phyloP scores from a whole-genome alignment of 1,140 invertebrate species.

The Heliconius nattereri region DNA sequence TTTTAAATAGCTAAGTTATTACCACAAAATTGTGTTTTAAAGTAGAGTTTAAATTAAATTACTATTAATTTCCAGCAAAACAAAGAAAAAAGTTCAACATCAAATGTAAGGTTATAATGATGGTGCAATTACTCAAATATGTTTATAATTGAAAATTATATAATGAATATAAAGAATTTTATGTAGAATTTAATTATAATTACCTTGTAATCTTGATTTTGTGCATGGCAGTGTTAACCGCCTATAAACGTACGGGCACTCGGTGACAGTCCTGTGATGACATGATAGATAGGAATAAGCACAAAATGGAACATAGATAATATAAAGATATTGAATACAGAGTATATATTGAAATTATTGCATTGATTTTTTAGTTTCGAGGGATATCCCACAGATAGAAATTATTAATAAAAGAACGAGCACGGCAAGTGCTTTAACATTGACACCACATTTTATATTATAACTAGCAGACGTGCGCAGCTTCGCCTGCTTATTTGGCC shows the following conservation, averaged over 20 bases:
- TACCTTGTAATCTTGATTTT: conserved; percentile 78
- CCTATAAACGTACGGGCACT: conserved; percentile 73
- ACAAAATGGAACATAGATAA: conserved; percentile 13
- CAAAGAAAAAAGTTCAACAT: conserved; percentile 10
- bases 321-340: conserved; percentile 27
- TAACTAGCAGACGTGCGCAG: too few species aligned
- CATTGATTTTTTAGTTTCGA: too few species aligned
- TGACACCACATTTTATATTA: too few species aligned
- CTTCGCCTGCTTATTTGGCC: too few species aligned
- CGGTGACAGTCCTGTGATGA: conserved; percentile 71
- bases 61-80: not conserved
- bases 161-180: conserved; percentile 30
- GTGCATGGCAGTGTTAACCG: conserved; percentile 74
- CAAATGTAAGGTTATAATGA: conserved; percentile 70
- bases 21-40: not conserved
- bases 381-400: too few species aligned
- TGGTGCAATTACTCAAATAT: conserved; percentile 49
- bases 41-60: not conserved
- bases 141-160: conserved; percentile 21
- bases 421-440: too few species aligned
- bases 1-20: not conserved
- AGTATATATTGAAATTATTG: not conserved
- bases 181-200: conserved; percentile 36
- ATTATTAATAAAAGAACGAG: too few species aligned
- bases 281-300: conserved; percentile 71